Percentiles rank a stretch among this genome's conserved stretches.
These are phyloP conservation scores for Abrostola triplasia DNA, from an alignment of 2,888 invertebrate species.

Conservation along the genomic window DNA sequence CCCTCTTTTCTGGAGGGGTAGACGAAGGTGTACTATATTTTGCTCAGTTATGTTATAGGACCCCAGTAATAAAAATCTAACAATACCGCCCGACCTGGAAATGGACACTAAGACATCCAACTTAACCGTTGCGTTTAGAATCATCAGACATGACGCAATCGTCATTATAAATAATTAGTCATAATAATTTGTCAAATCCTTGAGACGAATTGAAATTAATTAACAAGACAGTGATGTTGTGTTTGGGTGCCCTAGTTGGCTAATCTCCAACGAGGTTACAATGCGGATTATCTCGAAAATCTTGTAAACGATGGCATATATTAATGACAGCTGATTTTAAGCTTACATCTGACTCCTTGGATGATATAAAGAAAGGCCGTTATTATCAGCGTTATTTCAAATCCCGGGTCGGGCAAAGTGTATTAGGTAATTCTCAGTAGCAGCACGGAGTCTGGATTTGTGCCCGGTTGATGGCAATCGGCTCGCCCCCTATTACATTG, in stretches of 20 bases:
- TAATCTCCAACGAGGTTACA: constrained; percentile 42
- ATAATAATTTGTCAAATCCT: background rate
- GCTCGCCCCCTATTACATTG: too few relatives aligned
- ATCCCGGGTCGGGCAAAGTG: too few relatives aligned
- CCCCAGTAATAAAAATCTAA: too few relatives aligned
- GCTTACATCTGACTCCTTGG: background rate
- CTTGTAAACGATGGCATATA: constrained; percentile 7
- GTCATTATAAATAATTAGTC: background rate
- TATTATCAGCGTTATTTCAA: too few relatives aligned
- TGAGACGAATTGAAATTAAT: background rate
- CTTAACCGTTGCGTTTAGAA: background rate
- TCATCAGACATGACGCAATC: background rate
- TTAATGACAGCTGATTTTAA: background rate
- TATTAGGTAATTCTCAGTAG: too few relatives aligned
- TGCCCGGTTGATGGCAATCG: too few relatives aligned
- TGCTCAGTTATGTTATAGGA: too few relatives aligned
- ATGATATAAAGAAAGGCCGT: background rate
- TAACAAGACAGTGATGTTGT: background rate
- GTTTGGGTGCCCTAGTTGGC: constrained; percentile 31
- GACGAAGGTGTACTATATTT: too few relatives aligned
- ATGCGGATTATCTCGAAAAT: constrained; percentile 12
- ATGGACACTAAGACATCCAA: too few relatives aligned
- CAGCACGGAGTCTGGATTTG: too few relatives aligned
- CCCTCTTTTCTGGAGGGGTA: too few relatives aligned
- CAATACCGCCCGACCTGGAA: too few relatives aligned